These are phyloP conservation scores for Erpobdella octoculata DNA, from an alignment of 2,888 invertebrate species.

Conservation along the genomic window DNA sequence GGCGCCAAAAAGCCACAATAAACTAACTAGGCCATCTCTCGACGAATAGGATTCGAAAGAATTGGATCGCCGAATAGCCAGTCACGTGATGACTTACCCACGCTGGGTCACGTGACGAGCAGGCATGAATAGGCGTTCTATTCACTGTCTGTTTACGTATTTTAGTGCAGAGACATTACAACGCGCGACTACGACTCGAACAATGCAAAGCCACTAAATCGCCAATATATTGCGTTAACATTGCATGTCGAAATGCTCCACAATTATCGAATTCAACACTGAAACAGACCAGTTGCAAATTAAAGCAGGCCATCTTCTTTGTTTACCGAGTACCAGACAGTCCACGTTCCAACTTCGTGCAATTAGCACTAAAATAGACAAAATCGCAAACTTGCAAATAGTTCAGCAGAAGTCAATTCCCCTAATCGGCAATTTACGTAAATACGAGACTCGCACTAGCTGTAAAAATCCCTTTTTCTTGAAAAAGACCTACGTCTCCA, in stretches of 20 bases:
- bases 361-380: background rate
- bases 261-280: conserved; percentile 5
- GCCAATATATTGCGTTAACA: background rate
- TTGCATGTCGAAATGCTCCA: background rate
- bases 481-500: conserved; percentile 16
- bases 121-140: conserved; percentile 11
- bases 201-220: conserved; percentile 8
- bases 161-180: background rate
- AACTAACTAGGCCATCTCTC: conserved; percentile 12
- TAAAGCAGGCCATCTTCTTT: conserved; percentile 18
- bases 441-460: conserved; percentile 3
- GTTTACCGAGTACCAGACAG: conserved; percentile 16
- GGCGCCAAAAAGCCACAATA: conserved; percentile 23
- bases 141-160: conserved; percentile 11
- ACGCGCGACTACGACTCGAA: conserved; percentile 3
- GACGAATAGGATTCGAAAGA: conserved; percentile 16
- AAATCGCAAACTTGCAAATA: conserved; percentile 2
- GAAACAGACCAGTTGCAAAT: background rate
- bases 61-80: conserved; percentile 8
- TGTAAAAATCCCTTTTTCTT: background rate
- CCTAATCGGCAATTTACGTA: too few species aligned
- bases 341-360: background rate
- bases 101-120: conserved; percentile 23
- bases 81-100: conserved; percentile 21
- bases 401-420: too few species aligned